Evolutionary conservation across 53 echinoderm and acorn worm genomes (phyloP).

Genomic region (Apostichopus leukothele): DNA sequence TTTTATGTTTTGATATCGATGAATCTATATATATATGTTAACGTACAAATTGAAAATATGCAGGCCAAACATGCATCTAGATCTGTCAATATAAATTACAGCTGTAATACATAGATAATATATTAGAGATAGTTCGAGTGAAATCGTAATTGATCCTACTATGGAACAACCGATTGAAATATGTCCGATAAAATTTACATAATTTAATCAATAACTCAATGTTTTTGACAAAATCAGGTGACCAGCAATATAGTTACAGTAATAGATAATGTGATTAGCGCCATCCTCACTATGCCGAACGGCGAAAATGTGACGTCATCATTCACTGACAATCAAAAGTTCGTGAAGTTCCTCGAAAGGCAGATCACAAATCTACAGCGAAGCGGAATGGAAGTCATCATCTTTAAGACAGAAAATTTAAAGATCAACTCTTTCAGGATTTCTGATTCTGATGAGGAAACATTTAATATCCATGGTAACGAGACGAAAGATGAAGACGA

Average conservation of each 20-base stretch:
- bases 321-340: neutral
- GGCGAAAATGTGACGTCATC: neutral
- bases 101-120: no score
- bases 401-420: neutral
- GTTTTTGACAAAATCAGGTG: neutral
- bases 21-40: no score
- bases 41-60: no score
- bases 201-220: no score
- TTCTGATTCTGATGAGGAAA: neutral
- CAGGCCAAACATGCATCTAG: no score
- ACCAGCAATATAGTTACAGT: neutral
- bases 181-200: no score
- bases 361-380: constrained; percentile 24
- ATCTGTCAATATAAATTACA: no score
- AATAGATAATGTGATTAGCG: neutral
- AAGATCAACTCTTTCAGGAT: neutral
- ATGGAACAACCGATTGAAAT: no score
- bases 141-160: no score
- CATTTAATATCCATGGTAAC: neutral
- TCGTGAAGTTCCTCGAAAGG: neutral
- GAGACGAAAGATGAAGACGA: neutral
- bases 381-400: neutral
- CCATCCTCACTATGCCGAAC: neutral
- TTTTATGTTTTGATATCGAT: no score
- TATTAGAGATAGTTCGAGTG: no score